A percentile compares a stretch with the other conserved stretches of the same genome.
These are phyloP conservation scores for Alces alces DNA, from an alignment of 2,113 vertebrate species.

Conservation along the genomic window DNA sequence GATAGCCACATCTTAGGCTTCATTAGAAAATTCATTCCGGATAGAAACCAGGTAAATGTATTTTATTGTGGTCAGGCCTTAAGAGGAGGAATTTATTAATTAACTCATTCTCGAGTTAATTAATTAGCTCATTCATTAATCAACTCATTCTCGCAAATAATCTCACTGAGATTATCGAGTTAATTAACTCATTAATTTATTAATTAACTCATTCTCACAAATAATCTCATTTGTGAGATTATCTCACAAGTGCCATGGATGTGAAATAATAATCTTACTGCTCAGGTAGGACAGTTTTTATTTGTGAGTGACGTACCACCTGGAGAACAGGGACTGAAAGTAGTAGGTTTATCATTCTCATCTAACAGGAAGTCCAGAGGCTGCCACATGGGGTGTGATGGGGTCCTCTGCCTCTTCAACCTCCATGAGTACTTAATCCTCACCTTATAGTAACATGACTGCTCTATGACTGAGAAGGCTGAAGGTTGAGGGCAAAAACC, in stretches of 20 bases:
- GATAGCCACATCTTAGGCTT: background rate
- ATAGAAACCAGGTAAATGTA: background rate
- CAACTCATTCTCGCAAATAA: too few species aligned
- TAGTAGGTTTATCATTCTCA: background rate
- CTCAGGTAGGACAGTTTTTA: background rate
- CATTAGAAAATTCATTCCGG: background rate
- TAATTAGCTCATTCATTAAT: too few species aligned
- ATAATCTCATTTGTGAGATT: background rate
- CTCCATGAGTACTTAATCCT: background rate
- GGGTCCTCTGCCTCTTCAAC: background rate
- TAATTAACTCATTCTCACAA: background rate
- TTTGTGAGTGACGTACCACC: background rate
- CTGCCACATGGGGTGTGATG: background rate
- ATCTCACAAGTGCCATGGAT: background rate
- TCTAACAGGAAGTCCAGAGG: background rate
- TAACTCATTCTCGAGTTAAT: background rate
- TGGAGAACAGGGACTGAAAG: background rate
- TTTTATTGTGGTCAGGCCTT: background rate
- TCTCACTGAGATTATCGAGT: too few species aligned
- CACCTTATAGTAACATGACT: background rate
- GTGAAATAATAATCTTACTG: background rate
- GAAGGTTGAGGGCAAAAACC: background rate
- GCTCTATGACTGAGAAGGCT: background rate
- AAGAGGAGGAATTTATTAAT: background rate
- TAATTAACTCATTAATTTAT: background rate